Evolutionary conservation across 2,113 vertebrate species (phyloP).

Genomic region (Recurvirostra avosetta): DNA sequence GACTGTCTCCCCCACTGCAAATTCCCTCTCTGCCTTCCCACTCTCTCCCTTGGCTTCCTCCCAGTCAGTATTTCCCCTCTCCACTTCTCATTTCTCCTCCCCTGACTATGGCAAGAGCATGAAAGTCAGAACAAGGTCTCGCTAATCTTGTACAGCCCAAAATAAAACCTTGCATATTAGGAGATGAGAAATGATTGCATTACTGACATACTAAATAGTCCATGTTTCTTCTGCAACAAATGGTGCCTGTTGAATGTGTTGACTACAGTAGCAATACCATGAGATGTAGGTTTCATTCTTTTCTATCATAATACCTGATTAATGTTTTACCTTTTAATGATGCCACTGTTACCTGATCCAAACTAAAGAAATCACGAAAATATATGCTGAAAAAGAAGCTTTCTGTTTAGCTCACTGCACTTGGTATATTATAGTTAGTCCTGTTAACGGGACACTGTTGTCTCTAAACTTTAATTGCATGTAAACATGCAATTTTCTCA

Average conservation of each 20-base stretch:
- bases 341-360: slow-evolving; percentile 25
- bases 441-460: neutral
- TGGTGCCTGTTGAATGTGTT: neutral
- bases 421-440: neutral
- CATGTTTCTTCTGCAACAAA: neutral
- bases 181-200: slow-evolving; percentile 30
- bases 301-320: neutral
- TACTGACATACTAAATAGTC: slow-evolving; percentile 52
- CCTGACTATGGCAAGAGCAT: neutral
- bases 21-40: neutral
- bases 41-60: neutral
- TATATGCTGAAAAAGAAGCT: neutral
- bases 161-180: neutral
- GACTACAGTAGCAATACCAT: neutral
- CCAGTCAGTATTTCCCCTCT: neutral
- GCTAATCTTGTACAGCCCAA: slow-evolving; percentile 21
- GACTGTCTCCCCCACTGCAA: neutral
- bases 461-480: neutral
- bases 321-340: slow-evolving; percentile 29
- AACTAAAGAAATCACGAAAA: neutral
- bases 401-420: neutral
- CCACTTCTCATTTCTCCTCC: slow-evolving; percentile 1
- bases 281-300: neutral
- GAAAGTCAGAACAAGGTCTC: slow-evolving; percentile 20
- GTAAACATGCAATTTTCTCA: neutral